A percentile compares a stretch with the other conserved stretches of the same genome.
Evolutionary conservation across 2,888 invertebrate species (phyloP).

Genomic region (Cylindroiulus punctatus): DNA sequence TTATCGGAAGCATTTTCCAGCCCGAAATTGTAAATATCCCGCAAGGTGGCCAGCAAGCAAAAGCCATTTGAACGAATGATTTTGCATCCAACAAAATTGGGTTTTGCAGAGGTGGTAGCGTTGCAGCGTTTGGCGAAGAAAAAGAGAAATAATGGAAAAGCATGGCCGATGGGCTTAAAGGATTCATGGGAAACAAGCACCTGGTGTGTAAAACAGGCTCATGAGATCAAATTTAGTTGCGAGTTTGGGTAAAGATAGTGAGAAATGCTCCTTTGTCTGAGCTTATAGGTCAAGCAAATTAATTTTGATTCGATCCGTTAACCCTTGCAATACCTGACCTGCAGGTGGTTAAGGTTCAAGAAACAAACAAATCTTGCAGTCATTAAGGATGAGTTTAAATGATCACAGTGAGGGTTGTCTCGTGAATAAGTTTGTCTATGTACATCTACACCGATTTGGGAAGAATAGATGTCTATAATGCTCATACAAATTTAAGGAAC

Average conservation of each 20-base stretch:
- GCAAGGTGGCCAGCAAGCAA: not conserved
- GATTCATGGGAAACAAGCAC: not conserved
- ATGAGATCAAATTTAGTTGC: not conserved
- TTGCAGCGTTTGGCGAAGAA: not conserved
- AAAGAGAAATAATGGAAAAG: not conserved
- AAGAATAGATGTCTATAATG: too few species aligned
- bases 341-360: too few species aligned
- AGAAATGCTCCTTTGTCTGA: not conserved
- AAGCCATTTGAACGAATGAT: not conserved
- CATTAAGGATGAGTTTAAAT: too few species aligned
- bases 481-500: too few species aligned
- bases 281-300: not conserved
- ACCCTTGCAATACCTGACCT: not conserved
- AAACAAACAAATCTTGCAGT: too few species aligned
- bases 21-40: not conserved
- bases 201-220: constrained; percentile 4
- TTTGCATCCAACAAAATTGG: not conserved
- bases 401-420: too few species aligned
- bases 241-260: not conserved
- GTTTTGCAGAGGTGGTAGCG: constrained; percentile 8
- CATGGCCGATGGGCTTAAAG: not conserved
- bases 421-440: too few species aligned
- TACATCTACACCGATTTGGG: too few species aligned
- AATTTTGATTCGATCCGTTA: not conserved
- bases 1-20: not conserved